Conservation (phyloP, 2,888 invertebrate genomes). For the Rhabditoides inermis region DNA sequence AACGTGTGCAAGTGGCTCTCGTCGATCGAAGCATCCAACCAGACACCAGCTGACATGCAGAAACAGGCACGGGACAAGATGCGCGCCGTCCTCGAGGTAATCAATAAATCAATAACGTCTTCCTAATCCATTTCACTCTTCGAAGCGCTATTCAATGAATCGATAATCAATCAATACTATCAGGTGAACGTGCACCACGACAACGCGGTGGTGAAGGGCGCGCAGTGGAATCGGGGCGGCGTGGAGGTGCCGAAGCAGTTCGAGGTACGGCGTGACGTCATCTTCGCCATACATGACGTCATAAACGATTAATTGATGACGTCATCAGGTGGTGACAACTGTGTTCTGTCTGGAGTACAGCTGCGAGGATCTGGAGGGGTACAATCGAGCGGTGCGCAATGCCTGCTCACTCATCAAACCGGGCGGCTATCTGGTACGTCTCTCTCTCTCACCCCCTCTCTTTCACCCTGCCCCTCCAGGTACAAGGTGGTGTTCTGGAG, state of each 20-base stretch:
- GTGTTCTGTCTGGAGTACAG: constrained; percentile 51
- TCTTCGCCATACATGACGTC: neutral
- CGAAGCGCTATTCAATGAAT: neutral
- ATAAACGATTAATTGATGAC: neutral
- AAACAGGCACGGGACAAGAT: constrained; percentile 37
- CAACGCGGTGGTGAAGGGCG: constrained; percentile 31
- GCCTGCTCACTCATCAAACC: constrained; percentile 43
- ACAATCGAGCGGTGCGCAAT: constrained; percentile 26
- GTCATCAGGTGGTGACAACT: constrained; percentile 35
- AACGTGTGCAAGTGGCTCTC: constrained; percentile 47
- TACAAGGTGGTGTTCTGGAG: constrained; percentile 49
- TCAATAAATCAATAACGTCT: too few relatives aligned
- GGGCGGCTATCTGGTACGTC: constrained; percentile 39
- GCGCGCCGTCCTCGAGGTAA: constrained; percentile 39
- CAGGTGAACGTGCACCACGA: constrained; percentile 44
- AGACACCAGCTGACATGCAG: constrained; percentile 40
- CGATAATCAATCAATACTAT: neutral
- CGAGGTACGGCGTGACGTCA: constrained; percentile 16
- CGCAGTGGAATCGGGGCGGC: constrained; percentile 26
- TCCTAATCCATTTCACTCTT: too few relatives aligned
- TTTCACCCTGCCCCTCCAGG: constrained; percentile 10
- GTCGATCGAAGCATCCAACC: constrained; percentile 40
- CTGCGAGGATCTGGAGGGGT: constrained; percentile 30
- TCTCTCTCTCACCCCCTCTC: neutral
- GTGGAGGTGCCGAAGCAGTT: constrained; percentile 42